Conservation (phyloP, 2,797 vertebrate genomes). For the Botia kubotai region DNA sequence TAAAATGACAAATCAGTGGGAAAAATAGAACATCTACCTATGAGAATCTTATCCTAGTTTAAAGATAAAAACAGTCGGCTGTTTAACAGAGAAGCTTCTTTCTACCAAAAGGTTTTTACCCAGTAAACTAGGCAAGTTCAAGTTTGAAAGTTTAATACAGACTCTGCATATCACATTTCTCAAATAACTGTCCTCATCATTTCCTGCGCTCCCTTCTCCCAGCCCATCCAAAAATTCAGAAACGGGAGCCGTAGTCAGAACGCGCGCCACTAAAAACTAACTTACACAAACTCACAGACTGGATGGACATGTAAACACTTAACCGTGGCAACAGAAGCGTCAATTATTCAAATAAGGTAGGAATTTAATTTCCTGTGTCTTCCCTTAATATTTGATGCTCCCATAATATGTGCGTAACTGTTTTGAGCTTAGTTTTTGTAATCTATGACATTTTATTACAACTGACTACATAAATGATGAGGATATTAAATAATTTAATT, state of each 20-base stretch:
- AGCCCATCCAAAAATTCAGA: slow-evolving; percentile 19
- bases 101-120: background rate
- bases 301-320: slow-evolving; percentile 41
- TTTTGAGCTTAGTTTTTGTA: background rate
- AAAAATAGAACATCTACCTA: too few species aligned
- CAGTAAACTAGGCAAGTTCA: background rate
- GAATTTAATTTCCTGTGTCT: background rate
- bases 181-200: slow-evolving; percentile 79
- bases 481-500: background rate
- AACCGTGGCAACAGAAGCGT: slow-evolving; percentile 13
- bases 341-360: slow-evolving; percentile 16
- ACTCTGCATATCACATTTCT: slow-evolving; percentile 63
- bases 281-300: slow-evolving; percentile 17
- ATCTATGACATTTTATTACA: background rate
- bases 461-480: background rate
- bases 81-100: background rate
- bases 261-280: slow-evolving; percentile 11
- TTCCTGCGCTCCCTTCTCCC: slow-evolving; percentile 77
- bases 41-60: too few species aligned
- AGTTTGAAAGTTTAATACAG: slow-evolving; percentile 28
- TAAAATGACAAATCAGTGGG: background rate
- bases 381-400: background rate
- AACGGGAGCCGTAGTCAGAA: background rate
- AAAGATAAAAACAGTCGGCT: too few species aligned
- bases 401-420: too few species aligned